These are phyloP conservation scores for Rhynchonema sp. DNA, from an alignment of 2,888 invertebrate species.

Conservation along the genomic window DNA sequence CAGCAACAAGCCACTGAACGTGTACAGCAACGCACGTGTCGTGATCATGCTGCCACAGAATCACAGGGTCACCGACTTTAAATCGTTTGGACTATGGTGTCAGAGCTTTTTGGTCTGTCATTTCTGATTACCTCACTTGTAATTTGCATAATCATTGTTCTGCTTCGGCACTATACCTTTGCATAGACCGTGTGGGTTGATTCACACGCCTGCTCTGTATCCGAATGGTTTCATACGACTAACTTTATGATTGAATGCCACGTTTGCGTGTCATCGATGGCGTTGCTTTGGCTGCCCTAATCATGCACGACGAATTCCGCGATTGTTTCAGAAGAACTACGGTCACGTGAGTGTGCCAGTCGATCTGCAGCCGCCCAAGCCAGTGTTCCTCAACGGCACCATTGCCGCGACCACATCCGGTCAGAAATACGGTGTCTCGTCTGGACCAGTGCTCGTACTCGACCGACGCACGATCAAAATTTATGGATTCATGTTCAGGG, in stretches of 20 bases:
- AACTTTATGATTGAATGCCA: too few relatives aligned
- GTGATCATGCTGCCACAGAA: conserved; percentile 20
- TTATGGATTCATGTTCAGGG: conserved; percentile 26
- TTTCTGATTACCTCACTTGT: too few relatives aligned
- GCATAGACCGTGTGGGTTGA: too few relatives aligned
- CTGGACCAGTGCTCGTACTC: conserved; percentile 23
- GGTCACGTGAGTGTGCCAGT: conserved; percentile 18
- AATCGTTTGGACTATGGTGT: conserved; percentile 20
- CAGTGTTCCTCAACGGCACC: conserved; percentile 12
- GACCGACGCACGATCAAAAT: conserved; percentile 25
- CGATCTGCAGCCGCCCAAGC: conserved; percentile 15
- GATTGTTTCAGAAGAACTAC: conserved; percentile 17
- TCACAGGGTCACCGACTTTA: conserved; percentile 18
- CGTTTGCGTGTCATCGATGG: too few relatives aligned
- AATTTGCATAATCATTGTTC: too few relatives aligned
- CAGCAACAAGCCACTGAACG: conserved; percentile 17
- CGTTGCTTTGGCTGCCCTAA: too few relatives aligned
- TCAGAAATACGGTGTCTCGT: conserved; percentile 15
- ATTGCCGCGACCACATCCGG: conserved; percentile 2
- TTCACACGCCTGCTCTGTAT: too few relatives aligned
- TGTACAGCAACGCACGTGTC: conserved; percentile 17
- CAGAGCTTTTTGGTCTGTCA: conserved; percentile 9
- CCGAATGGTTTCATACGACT: too few relatives aligned
- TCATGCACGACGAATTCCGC: too few relatives aligned
- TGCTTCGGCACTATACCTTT: too few relatives aligned